Conservation (phyloP, 2,797 vertebrate species). For the Gambelia wislizenii region DNA sequence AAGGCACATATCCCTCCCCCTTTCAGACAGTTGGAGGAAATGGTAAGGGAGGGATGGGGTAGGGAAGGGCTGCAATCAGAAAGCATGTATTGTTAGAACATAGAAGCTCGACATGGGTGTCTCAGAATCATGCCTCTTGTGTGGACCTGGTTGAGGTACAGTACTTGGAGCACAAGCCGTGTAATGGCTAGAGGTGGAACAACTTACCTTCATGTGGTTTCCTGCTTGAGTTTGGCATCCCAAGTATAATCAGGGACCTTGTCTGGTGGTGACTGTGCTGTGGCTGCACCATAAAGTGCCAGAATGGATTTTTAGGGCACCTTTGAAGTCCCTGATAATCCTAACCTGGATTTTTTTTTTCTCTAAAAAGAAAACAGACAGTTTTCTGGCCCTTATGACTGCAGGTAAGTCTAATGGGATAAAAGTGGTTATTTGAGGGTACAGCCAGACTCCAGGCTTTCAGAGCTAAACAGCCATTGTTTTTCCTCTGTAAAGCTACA, state of each 20-base stretch:
- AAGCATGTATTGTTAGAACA: constrained; percentile 36
- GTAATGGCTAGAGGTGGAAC: not conserved
- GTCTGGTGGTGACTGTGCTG: not conserved
- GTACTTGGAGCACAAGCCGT: not conserved
- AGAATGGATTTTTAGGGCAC: not conserved
- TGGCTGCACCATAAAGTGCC: not conserved
- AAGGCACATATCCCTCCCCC: constrained; percentile 27
- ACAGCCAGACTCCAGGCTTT: not conserved
- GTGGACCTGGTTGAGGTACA: not conserved
- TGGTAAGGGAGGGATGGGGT: not conserved
- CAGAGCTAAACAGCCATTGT: not conserved
- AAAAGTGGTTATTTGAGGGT: not conserved
- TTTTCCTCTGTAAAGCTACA: not conserved
- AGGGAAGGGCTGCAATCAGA: constrained; percentile 41
- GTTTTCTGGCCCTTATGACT: not conserved
- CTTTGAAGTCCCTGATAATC: not conserved
- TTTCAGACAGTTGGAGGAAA: constrained; percentile 9
- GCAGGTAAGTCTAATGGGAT: not conserved
- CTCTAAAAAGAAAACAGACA: not conserved
- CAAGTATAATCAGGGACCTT: not conserved
- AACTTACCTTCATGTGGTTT: not conserved
- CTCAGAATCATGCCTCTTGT: not conserved
- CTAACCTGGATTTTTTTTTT: not conserved
- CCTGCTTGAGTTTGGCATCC: not conserved
- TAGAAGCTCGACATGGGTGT: constrained; percentile 37